Evolutionary conservation across 2,113 vertebrate genomes (phyloP).

Genomic region (Lepisosteus osseus): DNA sequence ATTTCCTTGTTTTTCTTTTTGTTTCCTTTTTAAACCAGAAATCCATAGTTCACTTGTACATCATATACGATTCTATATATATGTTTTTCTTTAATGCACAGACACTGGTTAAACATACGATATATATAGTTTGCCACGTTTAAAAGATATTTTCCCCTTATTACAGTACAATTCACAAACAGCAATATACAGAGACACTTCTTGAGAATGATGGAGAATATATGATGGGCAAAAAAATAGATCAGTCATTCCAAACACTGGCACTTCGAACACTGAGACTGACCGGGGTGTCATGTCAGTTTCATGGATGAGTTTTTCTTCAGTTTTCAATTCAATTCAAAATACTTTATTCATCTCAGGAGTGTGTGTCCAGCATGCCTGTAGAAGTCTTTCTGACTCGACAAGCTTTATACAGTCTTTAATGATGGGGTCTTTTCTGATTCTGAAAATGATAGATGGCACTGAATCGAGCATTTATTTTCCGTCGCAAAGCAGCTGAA

Average conservation of each 20-base stretch:
- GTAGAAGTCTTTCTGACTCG: too few species aligned
- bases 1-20: constrained; percentile 26
- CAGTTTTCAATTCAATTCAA: too few species aligned
- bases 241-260: constrained; percentile 44
- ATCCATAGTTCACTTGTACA: constrained; percentile 41
- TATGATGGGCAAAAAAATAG: constrained; percentile 39
- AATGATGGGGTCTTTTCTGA: neutral
- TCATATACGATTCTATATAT: constrained; percentile 45
- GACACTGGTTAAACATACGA: constrained; percentile 7
- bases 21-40: constrained; percentile 38
- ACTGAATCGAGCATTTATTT: too few species aligned
- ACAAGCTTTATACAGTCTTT: neutral
- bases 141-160: constrained; percentile 36
- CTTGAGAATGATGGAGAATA: constrained; percentile 50
- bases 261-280: constrained; percentile 41
- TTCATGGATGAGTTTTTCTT: constrained; percentile 25
- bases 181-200: constrained; percentile 46
- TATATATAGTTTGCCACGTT: constrained; percentile 5
- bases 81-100: constrained; percentile 30
- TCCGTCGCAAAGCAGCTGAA: neutral
- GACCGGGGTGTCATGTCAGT: constrained; percentile 21
- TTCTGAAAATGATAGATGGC: too few species aligned
- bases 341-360: neutral
- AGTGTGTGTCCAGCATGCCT: constrained; percentile 10
- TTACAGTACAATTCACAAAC: constrained; percentile 47